Percentiles rank a stretch among this genome's conserved stretches.
These are phyloP conservation scores for Baronia brevicornis DNA, from an alignment of 2,888 invertebrate genomes.

Conservation along the genomic window DNA sequence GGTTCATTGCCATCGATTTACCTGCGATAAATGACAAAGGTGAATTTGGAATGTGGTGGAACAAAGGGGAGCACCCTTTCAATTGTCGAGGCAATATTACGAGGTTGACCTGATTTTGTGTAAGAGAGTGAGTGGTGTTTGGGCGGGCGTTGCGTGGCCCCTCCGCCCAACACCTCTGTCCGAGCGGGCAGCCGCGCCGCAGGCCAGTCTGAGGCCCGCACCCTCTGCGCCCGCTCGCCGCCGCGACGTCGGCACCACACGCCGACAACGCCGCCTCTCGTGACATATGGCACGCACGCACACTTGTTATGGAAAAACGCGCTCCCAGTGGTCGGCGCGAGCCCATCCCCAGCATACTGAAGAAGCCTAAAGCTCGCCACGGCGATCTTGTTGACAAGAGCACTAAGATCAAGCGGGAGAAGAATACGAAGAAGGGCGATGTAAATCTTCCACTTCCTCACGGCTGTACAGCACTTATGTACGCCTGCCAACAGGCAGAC, in stretches of 20 bases:
- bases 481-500: slow-evolving; percentile 92
- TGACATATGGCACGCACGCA: slow-evolving; percentile 38
- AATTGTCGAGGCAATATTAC: slow-evolving; percentile 23
- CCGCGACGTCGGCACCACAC: slow-evolving; percentile 30
- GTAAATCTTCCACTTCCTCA: slow-evolving; percentile 67
- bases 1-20: slow-evolving; percentile 8
- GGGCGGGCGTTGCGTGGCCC: slow-evolving; percentile 46
- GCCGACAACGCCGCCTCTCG: slow-evolving; percentile 22
- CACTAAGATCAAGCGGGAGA: slow-evolving; percentile 63
- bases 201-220: slow-evolving; percentile 64
- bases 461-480: slow-evolving; percentile 92
- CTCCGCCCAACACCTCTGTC: slow-evolving; percentile 44
- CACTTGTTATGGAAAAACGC: slow-evolving; percentile 63
- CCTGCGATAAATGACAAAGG: slow-evolving; percentile 1
- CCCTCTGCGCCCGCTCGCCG: slow-evolving; percentile 66
- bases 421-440: slow-evolving; percentile 49
- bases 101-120: slow-evolving; percentile 63
- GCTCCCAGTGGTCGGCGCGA: slow-evolving; percentile 56
- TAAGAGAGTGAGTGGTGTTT: slow-evolving; percentile 50
- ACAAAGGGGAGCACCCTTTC: too few relatives aligned
- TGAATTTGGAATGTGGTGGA: too few relatives aligned
- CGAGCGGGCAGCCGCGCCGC: slow-evolving; percentile 47
- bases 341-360: slow-evolving; percentile 66
- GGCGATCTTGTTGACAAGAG: slow-evolving; percentile 64
- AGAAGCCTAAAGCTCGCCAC: slow-evolving; percentile 56